Percentiles rank a stretch among this genome's conserved stretches.
Evolutionary conservation across 2,888 invertebrate species (phyloP).

Genomic region (Gymnoscelis rufifasciata): DNA sequence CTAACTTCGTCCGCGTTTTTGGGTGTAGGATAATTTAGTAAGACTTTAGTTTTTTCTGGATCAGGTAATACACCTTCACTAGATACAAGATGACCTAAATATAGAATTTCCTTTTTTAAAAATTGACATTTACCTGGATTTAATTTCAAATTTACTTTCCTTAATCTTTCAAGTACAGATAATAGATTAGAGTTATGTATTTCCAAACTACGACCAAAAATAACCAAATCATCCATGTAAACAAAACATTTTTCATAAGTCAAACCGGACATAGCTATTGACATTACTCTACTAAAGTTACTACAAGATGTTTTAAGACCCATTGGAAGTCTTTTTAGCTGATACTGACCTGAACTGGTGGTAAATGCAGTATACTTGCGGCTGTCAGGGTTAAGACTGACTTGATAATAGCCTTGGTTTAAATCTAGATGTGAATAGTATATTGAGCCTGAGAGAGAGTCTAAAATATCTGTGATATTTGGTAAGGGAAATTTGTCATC

Average conservation of each 20-base stretch:
- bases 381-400: slow-evolving; percentile 10
- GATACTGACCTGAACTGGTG: slow-evolving; percentile 16
- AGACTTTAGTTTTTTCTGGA: not conserved
- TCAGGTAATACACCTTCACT: slow-evolving; percentile 4
- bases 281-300: slow-evolving; percentile 20
- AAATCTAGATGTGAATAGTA: slow-evolving; percentile 23
- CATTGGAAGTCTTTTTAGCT: slow-evolving; percentile 22
- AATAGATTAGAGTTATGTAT: slow-evolving; percentile 6
- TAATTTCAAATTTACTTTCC: slow-evolving; percentile 5
- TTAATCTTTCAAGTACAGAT: not conserved
- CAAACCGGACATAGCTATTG: slow-evolving; percentile 23
- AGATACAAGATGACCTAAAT: slow-evolving; percentile 7
- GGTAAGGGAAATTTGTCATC: slow-evolving; percentile 26
- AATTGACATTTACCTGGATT: slow-evolving; percentile 5
- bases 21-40: slow-evolving; percentile 3
- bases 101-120: slow-evolving; percentile 3
- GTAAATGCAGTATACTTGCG: slow-evolving; percentile 25
- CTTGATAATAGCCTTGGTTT: slow-evolving; percentile 20
- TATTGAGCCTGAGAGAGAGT: slow-evolving; percentile 21
- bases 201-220: not conserved
- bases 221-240: slow-evolving; percentile 14
- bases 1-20: slow-evolving; percentile 4
- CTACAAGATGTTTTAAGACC: slow-evolving; percentile 20
- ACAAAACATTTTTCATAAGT: slow-evolving; percentile 16
- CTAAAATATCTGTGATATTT: slow-evolving; percentile 26